Evolutionary conservation across 2,888 invertebrate species (phyloP), one percentile per base, ranked within the genome.

Genomic region (Apocheima hispidaria): DNA sequence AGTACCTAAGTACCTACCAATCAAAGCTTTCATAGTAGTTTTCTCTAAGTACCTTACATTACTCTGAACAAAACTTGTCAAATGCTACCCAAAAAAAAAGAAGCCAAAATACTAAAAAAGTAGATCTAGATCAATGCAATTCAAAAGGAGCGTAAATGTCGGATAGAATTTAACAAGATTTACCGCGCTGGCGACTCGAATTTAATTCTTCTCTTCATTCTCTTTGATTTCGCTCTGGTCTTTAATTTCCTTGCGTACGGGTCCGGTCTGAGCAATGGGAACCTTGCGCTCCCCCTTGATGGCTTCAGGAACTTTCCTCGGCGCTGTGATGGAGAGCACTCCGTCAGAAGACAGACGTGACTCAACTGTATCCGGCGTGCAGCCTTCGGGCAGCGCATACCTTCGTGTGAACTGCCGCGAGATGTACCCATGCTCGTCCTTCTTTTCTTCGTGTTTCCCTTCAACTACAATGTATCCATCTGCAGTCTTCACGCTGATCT

Each of bases 251-350:
- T 93, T 89, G 65, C 93, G 92, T 0, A 94, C 93, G 0, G 94
- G 94, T 0, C 94, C 95, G 14, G 94, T 95, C 64, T 94, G 94
- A 23, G 94, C 84, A 63, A 95, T 94, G 40, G 94, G 93, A 1
- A 95, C 86, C 16, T 85, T 78, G 4, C 95, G 88, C 69, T 94
- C 94, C 0, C 90, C 92, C 52, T 83, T 78, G 9, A 87, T n/a
- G 7, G 26, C 14, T 0, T 81, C 54, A 3, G 18, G 14, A 10
- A 38, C 50, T 20, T 77, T 71, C 44, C 88, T 82, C 0, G 77
- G 75, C 0, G 87, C 92, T 6, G 79, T 82, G 4, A 92, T 74
- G 0, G 84, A 88, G 0, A 92, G 65, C 3, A 83, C 75, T 0
- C 92, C 92, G 12, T 87, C 82, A 2, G 78, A 54, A 0, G 84